phyloP scores from a whole-genome alignment of 2,888 invertebrate genomes.

The Nomada goodeniana region DNA sequence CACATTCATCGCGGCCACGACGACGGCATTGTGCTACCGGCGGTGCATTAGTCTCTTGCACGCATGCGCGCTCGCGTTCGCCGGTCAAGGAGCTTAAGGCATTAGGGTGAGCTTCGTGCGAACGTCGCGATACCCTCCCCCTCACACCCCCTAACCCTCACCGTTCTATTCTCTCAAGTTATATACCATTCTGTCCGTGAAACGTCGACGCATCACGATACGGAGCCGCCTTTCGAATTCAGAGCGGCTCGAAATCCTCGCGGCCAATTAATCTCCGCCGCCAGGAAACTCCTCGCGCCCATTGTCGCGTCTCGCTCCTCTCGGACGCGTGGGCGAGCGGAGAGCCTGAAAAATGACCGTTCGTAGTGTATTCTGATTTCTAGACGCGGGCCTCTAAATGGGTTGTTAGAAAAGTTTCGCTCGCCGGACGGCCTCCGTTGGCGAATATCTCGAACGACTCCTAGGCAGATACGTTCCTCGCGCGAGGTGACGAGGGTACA shows the following conservation, averaged over 20 bases:
- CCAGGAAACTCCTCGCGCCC: slow-evolving; percentile 72
- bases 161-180: slow-evolving; percentile 1
- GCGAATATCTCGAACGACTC: slow-evolving; percentile 4
- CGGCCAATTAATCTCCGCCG: slow-evolving; percentile 80
- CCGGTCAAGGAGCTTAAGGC: slow-evolving; percentile 79
- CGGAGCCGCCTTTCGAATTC: slow-evolving; percentile 44
- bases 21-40: slow-evolving; percentile 71
- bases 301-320: slow-evolving; percentile 65
- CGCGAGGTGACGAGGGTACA: slow-evolving; percentile 60
- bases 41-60: slow-evolving; percentile 77
- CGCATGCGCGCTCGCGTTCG: slow-evolving; percentile 80
- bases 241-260: slow-evolving; percentile 64
- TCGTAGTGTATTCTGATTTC: slow-evolving; percentile 3
- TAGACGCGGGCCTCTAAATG: background rate
- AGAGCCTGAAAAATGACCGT: slow-evolving; percentile 58
- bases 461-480: background rate
- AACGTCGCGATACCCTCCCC: slow-evolving; percentile 50
- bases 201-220: background rate
- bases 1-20: slow-evolving; percentile 75
- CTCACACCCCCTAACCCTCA: background rate
- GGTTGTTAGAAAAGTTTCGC: background rate
- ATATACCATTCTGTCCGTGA: slow-evolving; percentile 19
- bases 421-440: background rate
- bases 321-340: slow-evolving; percentile 49
- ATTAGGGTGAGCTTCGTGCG: slow-evolving; percentile 74